Base-by-base conservation (phyloP, 2,113 vertebrate species). In the Meriones unguiculatus region DNA sequence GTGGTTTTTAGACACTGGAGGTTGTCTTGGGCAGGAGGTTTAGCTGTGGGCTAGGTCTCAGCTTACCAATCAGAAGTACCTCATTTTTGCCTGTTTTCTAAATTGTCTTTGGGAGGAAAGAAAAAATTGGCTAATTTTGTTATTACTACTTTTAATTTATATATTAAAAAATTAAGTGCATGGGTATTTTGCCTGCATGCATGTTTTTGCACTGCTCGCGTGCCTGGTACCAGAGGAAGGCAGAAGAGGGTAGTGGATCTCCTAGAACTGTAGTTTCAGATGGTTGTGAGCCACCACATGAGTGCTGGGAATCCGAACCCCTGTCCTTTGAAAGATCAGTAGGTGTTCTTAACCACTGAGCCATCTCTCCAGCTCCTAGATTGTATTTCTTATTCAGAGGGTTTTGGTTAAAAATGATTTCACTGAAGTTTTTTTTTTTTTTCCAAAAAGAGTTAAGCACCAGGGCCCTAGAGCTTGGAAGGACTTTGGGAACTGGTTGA, bases 401-500 rank as follows among this genome's bases (percentile, higher is more conserved):
- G 89, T 81, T 92, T 97, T 7, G 18, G 52, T 96, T 92, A 38
- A 24, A 96, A 14, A 73, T 57, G 14, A 15, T 85, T 94, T 95
- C 54, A 62, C 35, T 46, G 82, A 46, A 75, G 5, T 75, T 93
- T 96, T 91, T 70, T 96, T 89, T 2, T 46, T 46, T 46, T 46
- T 41, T 41, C 46, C 4, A 62, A 82, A 57, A 82, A 30, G 84
- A 75, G 41, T 89, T 92, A 70, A 96, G 75, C 24, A 22, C n/a
- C n/a, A 73, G 77, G 46, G 46, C 54, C 4, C 77, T 84, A 52
- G 73, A 91, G 38, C 81, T 95, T 93, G 20, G 13, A 87, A 81
- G 59, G n/a, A 85, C 32, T 95, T 94, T 65, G 59, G 70, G 80
- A 88, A 85, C 95, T 9, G 41, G 93, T 88, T 96, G 32, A 78